Conservation (phyloP, 1,140 invertebrate genomes). For the Doryteuthis pealeii region DNA sequence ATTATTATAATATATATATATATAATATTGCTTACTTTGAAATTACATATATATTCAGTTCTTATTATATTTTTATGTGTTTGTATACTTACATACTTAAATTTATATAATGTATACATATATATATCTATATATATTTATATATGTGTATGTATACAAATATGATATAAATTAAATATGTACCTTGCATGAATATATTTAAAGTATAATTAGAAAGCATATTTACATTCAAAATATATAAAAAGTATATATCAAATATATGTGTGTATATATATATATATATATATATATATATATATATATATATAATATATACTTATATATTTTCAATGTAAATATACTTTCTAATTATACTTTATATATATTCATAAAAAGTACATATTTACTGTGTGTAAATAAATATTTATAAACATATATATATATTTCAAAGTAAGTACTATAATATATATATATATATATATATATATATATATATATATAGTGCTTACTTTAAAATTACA, state of each 20-base stretch:
- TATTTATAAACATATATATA: not conserved
- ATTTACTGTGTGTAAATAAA: not conserved
- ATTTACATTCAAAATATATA: not conserved
- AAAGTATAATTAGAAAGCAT: too few relatives aligned
- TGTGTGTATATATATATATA: not conserved
- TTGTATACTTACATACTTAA: not conserved
- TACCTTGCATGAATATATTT: not conserved
- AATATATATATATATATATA: not conserved
- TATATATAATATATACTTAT: too few relatives aligned
- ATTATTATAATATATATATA: too few relatives aligned
- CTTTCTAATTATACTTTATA: too few relatives aligned
- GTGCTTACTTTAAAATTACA: not conserved
- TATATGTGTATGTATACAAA: not conserved
- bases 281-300: not conserved
- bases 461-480: not conserved
- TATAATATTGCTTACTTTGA: too few relatives aligned
- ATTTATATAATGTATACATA: not conserved
- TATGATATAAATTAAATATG: not conserved
- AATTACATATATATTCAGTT: too few relatives aligned
- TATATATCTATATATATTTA: not conserved
- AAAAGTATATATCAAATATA: not conserved
- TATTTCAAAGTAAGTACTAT: not conserved
- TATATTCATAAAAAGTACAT: not conserved
- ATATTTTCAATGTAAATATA: too few relatives aligned
- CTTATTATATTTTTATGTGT: not conserved